Percentiles rank a stretch among this genome's conserved stretches.
These are phyloP conservation scores for Valencia hispanica DNA, from an alignment of 2,797 vertebrate species.

Conservation along the genomic window DNA sequence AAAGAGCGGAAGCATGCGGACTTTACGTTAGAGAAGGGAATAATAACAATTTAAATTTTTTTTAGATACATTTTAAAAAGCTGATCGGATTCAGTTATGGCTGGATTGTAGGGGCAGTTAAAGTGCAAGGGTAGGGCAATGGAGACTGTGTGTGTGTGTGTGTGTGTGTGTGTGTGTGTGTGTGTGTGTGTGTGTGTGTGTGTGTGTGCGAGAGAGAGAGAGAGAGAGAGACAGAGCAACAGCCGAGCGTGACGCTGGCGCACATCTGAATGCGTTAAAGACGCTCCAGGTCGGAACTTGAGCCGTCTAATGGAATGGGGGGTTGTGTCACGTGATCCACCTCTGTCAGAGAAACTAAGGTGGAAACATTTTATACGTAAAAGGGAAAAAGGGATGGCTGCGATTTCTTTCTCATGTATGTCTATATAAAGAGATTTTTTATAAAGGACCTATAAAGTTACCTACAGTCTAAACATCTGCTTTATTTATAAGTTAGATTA, in stretches of 20 bases:
- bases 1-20: constrained; percentile 47
- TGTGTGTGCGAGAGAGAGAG: not conserved
- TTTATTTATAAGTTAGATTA: not conserved
- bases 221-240: constrained; percentile 46
- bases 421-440: not conserved
- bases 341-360: constrained; percentile 68
- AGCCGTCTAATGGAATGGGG: constrained; percentile 88
- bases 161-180: not conserved
- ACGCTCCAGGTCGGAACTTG: constrained; percentile 76
- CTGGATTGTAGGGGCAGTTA: constrained; percentile 33
- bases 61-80: constrained; percentile 4
- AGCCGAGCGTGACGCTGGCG: constrained; percentile 57
- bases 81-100: constrained; percentile 32
- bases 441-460: not conserved
- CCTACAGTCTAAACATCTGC: not conserved
- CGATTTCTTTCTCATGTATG: constrained; percentile 5
- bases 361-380: constrained; percentile 70
- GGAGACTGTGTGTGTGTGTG: not conserved
- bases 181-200: not conserved
- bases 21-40: constrained; percentile 22
- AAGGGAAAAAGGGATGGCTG: constrained; percentile 31
- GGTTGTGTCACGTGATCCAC: constrained; percentile 85
- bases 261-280: constrained; percentile 79
- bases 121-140: constrained; percentile 48
- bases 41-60: not conserved